A percentile compares a stretch with the other conserved stretches of the same genome.
Conservation (phyloP, 2,888 invertebrate genomes). For the Yponomeuta sedellus region DNA sequence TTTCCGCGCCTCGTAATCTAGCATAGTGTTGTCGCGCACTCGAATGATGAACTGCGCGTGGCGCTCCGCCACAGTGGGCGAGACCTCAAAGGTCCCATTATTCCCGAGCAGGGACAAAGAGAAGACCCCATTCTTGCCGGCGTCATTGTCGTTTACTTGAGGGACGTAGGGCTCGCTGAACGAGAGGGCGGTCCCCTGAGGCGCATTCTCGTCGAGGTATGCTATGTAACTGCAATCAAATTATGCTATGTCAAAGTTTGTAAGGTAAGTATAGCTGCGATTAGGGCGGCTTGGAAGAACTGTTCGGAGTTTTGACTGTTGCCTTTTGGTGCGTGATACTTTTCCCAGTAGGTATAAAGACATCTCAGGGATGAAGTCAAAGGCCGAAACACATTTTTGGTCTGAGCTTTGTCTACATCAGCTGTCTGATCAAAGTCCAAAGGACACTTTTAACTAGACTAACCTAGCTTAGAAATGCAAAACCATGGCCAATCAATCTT, state of each 20-base stretch:
- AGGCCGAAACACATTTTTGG: no score
- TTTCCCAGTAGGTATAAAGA: no score
- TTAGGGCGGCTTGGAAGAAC: neutral
- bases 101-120: constrained; percentile 85
- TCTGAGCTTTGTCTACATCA: no score
- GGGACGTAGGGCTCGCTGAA: constrained; percentile 84
- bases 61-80: constrained; percentile 88
- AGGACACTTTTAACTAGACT: no score
- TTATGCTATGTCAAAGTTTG: constrained; percentile 3
- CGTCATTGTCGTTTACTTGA: constrained; percentile 84
- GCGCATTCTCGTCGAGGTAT: constrained; percentile 87
- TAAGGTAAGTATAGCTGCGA: neutral
- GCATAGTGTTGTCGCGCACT: constrained; percentile 86
- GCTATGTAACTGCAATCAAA: constrained; percentile 80
- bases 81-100: constrained; percentile 92
- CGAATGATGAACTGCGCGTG: constrained; percentile 87
- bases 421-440: no score
- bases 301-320: neutral
- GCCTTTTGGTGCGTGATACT: no score
- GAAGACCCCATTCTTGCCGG: constrained; percentile 90
- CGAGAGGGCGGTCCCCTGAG: constrained; percentile 84
- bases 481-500: no score
- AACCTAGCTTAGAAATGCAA: no score
- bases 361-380: no score
- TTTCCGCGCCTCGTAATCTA: constrained; percentile 90